phyloP scores from a whole-genome alignment of 2,113 vertebrate species.

The Heterocephalus glaber region DNA sequence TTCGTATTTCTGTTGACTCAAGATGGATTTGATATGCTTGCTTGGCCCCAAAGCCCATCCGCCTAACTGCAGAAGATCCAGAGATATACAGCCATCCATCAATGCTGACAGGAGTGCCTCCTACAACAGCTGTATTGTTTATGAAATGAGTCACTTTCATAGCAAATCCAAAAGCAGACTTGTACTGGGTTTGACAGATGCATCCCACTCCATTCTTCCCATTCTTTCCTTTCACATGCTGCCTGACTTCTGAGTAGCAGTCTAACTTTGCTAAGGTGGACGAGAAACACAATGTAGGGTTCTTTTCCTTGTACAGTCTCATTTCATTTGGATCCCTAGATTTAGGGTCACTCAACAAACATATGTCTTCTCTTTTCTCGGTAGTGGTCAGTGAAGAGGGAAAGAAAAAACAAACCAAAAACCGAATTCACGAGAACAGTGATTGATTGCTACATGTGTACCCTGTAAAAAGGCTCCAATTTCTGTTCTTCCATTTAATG shows the following conservation, averaged over 20 bases:
- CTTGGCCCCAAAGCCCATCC: constrained; percentile 37
- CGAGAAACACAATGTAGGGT: background rate
- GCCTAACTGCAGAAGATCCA: constrained; percentile 68
- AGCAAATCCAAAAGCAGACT: constrained; percentile 69
- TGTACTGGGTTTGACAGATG: constrained; percentile 53
- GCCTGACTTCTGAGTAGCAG: constrained; percentile 6
- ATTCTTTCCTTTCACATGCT: constrained; percentile 52
- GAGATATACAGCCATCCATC: constrained; percentile 69
- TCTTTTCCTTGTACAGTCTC: constrained; percentile 11
- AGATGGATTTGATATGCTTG: constrained; percentile 63
- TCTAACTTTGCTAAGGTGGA: background rate
- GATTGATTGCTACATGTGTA: background rate
- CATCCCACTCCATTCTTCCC: constrained; percentile 67
- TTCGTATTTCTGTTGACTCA: constrained; percentile 72
- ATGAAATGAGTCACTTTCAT: constrained; percentile 70
- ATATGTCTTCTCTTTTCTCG: background rate
- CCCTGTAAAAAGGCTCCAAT: background rate
- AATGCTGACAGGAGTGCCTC: constrained; percentile 58
- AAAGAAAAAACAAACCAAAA: background rate
- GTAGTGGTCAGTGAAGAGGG: background rate
- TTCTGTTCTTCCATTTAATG: constrained; percentile 32
- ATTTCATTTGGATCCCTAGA: background rate
- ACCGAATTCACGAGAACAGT: background rate
- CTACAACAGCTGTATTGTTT: constrained; percentile 69
- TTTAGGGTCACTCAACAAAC: background rate